Evolutionary conservation across 1,140 invertebrate species (phyloP), one percentile per base, ranked within the genome.

Genomic region (Eciton burchellii): DNA sequence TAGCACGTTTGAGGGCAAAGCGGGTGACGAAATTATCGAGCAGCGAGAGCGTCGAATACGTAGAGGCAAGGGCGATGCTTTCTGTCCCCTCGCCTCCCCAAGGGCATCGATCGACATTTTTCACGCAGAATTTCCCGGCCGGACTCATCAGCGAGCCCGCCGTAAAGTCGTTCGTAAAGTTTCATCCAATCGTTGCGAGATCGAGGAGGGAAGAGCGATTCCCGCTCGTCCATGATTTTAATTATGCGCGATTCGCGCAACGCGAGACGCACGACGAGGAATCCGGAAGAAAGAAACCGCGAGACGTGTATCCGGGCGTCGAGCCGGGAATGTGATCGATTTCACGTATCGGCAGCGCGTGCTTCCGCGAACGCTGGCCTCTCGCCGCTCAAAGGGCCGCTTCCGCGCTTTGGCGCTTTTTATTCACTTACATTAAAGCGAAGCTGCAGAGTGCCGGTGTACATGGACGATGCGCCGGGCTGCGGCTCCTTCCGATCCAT

Each of bases 341-440:
- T 79, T 79, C 24, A 70, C 2, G 29, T 45, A 79, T 59, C 52
- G 35, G 45, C 35, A 68, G 14, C 16, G 49, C 56, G 49, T 68
- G 35, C 56, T 56, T 12, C 21, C 26, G 60, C 47, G 35, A 19
- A 12, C 19, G 47, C 29, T 19, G 68, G 63, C 77, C 73, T 79
- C 73, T 54, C 49, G 24, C 12, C 8, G 41, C 29, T 79, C 74
- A 79, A 79, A 79, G 63, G 43, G 41, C 56, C 74, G 83, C 82
- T 77, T 84, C 49, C 66, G 81, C 43, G 81, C 43, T 14, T 60
- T 19, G 19, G 19, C 57, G 41, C 49, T 59, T 77, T 68, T 63
- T 83, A 47, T 54, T 45, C 85, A 92, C 91, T 91, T 88, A 92
- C 88, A 54, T 88, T 90, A 81, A 92, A 91, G 71, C 90, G 90